Conservation (phyloP, 2,797 vertebrate genomes). For the Tamandua tetradactyla region DNA sequence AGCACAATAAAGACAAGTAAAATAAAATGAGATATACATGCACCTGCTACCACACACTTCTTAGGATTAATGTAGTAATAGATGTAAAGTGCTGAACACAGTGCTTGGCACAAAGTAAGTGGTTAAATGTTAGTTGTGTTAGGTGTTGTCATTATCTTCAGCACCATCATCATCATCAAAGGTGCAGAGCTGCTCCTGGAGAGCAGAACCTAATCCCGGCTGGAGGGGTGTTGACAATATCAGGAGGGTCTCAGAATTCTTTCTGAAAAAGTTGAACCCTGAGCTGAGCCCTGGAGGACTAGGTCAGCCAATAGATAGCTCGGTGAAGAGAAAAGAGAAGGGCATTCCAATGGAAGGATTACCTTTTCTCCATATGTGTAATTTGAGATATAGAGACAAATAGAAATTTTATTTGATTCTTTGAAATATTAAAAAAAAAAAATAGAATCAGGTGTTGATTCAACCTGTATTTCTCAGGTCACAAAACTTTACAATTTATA, state of each 20-base stretch:
- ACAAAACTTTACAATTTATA: not conserved
- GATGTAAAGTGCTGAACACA: too few relatives aligned
- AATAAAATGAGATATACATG: too few relatives aligned
- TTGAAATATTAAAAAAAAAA: slow-evolving; percentile 12
- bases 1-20: too few relatives aligned
- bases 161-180: not conserved
- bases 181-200: not conserved
- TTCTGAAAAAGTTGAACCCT: not conserved
- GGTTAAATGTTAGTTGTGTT: not conserved
- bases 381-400: not conserved
- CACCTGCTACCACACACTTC: not conserved
- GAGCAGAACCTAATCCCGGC: not conserved
- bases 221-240: not conserved
- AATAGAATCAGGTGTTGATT: not conserved
- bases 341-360: not conserved
- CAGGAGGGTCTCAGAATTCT: not conserved
- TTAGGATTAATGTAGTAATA: not conserved
- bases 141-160: not conserved
- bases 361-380: not conserved
- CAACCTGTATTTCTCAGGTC: not conserved
- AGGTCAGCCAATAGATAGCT: not conserved
- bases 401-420: not conserved
- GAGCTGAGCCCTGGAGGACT: not conserved
- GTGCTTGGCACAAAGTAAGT: not conserved
- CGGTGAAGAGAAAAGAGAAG: not conserved